These are phyloP conservation scores for Acanthopleura granulata DNA, from an alignment of 2,888 invertebrate genomes.

Conservation along the genomic window DNA sequence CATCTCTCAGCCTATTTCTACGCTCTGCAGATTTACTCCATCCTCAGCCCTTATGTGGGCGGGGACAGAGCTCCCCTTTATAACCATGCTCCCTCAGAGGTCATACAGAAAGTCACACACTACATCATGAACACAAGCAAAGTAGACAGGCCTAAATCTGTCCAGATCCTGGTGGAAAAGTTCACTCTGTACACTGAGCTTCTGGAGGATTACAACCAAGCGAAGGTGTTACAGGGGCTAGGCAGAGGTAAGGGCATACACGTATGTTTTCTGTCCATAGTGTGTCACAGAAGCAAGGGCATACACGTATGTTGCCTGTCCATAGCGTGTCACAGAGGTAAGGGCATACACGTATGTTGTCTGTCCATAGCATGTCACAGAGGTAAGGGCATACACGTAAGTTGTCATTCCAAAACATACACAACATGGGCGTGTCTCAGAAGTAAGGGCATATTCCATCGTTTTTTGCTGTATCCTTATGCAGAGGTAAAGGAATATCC, in stretches of 20 bases:
- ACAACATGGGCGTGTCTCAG: no score
- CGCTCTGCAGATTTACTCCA: constrained; percentile 62
- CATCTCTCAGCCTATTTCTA: constrained; percentile 70
- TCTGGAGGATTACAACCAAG: constrained; percentile 70
- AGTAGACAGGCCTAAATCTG: constrained; percentile 44
- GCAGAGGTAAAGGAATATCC: no score
- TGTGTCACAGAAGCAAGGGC: no score
- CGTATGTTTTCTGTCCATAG: no score
- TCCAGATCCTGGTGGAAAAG: constrained; percentile 48
- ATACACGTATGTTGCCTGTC: no score
- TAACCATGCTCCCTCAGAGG: constrained; percentile 42
- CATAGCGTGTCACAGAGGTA: no score
- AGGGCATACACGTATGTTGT: no score
- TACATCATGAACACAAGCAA: constrained; percentile 42
- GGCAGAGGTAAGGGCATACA: constrained; percentile 63
- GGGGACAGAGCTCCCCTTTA: constrained; percentile 44
- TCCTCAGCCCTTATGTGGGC: constrained; percentile 40
- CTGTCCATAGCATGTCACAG: no score
- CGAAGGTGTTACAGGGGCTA: constrained; percentile 68
- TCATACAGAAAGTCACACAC: constrained; percentile 48
- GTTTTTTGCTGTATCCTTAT: no score
- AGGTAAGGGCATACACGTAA: no score
- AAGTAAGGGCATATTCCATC: no score
- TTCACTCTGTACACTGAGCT: constrained; percentile 64
- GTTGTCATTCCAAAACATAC: no score